Conservation (phyloP, 2,797 vertebrate species). For the Scleropages formosus region DNA sequence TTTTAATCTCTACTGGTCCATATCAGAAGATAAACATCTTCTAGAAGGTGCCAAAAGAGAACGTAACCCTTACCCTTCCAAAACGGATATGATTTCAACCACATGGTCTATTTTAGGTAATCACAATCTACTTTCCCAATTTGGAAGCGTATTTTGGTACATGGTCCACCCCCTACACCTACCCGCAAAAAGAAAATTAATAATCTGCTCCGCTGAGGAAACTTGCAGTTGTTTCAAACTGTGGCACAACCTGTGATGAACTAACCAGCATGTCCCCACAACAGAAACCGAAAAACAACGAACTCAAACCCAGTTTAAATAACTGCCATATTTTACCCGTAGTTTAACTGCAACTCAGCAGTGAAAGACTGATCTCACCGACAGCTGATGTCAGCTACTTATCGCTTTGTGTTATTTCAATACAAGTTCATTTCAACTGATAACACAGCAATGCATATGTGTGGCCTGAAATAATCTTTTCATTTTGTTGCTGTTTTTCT, state of each 20-base stretch:
- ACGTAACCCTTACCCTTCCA: conserved; percentile 35
- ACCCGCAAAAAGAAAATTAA: conserved; percentile 41
- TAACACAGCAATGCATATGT: too few species aligned
- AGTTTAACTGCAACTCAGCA: not conserved
- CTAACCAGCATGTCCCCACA: not conserved
- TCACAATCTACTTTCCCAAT: conserved; percentile 45
- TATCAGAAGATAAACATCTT: too few species aligned
- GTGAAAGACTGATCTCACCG: too few species aligned
- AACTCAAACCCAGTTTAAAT: not conserved
- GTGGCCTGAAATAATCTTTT: too few species aligned
- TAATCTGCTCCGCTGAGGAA: conserved; percentile 36
- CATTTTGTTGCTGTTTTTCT: too few species aligned
- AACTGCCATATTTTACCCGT: not conserved
- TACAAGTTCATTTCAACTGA: too few species aligned
- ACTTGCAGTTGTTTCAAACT: not conserved
- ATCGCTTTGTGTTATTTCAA: too few species aligned
- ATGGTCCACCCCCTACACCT: conserved; percentile 54
- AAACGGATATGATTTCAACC: conserved; percentile 61
- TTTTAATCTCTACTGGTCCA: too few species aligned
- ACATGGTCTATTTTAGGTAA: conserved; percentile 66
- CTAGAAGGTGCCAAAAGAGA: conserved; percentile 37
- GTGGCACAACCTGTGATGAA: not conserved
- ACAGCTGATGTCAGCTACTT: too few species aligned
- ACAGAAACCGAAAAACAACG: not conserved
- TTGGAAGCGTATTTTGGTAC: conserved; percentile 46